Conservation (phyloP, 2,797 vertebrate species). For the Xerus rutilus region DNA sequence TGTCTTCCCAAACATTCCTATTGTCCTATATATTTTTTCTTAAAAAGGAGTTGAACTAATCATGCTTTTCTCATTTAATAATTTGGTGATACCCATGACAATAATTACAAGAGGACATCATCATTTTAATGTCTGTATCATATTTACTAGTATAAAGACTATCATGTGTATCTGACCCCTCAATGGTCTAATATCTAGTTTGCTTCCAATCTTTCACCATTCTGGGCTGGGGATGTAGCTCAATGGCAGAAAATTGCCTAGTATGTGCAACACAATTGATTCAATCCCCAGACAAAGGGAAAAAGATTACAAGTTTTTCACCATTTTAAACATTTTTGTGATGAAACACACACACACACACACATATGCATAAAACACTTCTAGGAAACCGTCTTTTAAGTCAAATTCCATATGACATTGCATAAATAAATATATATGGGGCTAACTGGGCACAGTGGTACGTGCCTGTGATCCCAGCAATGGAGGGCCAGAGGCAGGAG, state of each 20-base stretch:
- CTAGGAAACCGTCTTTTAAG: slow-evolving; percentile 3
- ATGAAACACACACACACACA: not conserved
- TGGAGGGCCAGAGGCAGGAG: too few relatives aligned
- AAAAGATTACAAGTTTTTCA: not conserved
- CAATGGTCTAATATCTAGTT: slow-evolving; percentile 18
- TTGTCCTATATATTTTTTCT: not conserved
- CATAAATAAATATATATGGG: not conserved
- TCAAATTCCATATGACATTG: not conserved
- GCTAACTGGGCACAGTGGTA: too few relatives aligned
- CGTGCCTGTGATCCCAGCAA: too few relatives aligned
- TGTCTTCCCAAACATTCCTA: not conserved
- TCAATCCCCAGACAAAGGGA: too few relatives aligned
- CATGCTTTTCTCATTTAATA: not conserved
- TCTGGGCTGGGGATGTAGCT: too few relatives aligned
- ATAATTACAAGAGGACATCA: not conserved
- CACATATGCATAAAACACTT: not conserved
- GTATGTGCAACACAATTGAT: too few relatives aligned
- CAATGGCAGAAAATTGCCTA: too few relatives aligned
- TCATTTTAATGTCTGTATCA: slow-evolving; percentile 3
- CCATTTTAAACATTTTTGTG: not conserved
- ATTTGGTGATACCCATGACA: not conserved
- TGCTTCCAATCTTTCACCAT: not conserved
- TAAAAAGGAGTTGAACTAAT: slow-evolving; percentile 12
- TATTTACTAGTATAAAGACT: not conserved
- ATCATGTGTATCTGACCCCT: not conserved